phyloP scores from a whole-genome alignment of 2,888 invertebrate genomes.

The Buathra laborator region DNA sequence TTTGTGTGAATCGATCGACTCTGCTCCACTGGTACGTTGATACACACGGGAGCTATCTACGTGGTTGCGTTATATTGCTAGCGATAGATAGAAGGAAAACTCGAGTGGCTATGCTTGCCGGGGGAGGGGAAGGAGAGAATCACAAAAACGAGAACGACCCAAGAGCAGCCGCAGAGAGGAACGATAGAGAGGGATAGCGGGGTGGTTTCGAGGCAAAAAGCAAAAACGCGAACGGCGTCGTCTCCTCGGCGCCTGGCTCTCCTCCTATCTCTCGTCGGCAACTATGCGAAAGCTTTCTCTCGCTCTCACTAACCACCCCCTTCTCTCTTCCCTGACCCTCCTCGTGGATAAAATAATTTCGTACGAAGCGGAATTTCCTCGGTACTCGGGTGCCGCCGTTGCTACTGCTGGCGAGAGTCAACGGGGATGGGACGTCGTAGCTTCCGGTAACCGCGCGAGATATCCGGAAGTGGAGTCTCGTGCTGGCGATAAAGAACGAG shows the following conservation, averaged over 20 bases:
- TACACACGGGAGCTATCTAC: neutral
- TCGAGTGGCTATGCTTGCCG: constrained; percentile 71
- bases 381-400: constrained; percentile 22
- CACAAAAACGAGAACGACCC: constrained; percentile 17
- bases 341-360: constrained; percentile 65
- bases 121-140: constrained; percentile 21
- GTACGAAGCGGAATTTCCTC: constrained; percentile 51
- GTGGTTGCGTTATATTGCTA: constrained; percentile 16
- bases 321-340: neutral
- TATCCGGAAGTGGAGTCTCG: constrained; percentile 67
- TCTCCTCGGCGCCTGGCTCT: constrained; percentile 79
- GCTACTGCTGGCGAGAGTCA: constrained; percentile 15
- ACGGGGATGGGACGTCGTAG: constrained; percentile 21
- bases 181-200: constrained; percentile 54
- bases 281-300: constrained; percentile 57
- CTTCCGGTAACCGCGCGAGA: constrained; percentile 66
- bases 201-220: constrained; percentile 79
- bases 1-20: constrained; percentile 80
- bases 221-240: constrained; percentile 78
- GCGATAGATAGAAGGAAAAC: constrained; percentile 44
- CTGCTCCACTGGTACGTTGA: constrained; percentile 28
- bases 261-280: constrained; percentile 64
- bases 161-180: constrained; percentile 20
- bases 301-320: constrained; percentile 32
- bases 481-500: constrained; percentile 66